Evolutionary conservation across 2,888 invertebrate species (phyloP).

Genomic region (Perithous albicinctus): DNA sequence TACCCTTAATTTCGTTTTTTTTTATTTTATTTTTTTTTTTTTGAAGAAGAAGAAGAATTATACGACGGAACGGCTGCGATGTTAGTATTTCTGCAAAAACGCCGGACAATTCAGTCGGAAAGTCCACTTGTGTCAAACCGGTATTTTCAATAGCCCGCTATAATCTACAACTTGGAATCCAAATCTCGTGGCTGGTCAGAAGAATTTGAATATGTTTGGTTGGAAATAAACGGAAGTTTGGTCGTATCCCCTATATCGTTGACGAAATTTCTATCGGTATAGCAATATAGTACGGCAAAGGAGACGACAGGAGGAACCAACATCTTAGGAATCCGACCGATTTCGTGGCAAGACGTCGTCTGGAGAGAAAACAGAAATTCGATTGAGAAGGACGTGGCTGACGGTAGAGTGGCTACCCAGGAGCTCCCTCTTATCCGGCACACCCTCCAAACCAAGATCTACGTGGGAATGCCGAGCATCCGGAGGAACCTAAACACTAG

Average conservation of each 20-base stretch:
- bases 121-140: constrained; percentile 78
- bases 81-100: constrained; percentile 8
- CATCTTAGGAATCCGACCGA: constrained; percentile 83
- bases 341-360: constrained; percentile 75
- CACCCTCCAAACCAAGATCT: constrained; percentile 41
- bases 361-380: constrained; percentile 81
- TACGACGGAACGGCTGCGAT: neutral
- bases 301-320: constrained; percentile 68
- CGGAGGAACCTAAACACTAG: constrained; percentile 80
- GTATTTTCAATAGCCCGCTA: constrained; percentile 82
- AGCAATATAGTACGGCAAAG: constrained; percentile 30
- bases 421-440: constrained; percentile 57
- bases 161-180: constrained; percentile 70
- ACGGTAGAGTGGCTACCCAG: constrained; percentile 56
- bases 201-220: constrained; percentile 80
- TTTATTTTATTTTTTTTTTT: no score
- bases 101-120: constrained; percentile 39
- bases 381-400: constrained; percentile 81
- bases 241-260: constrained; percentile 41
- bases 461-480: constrained; percentile 80
- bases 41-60: no score
- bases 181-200: constrained; percentile 75
- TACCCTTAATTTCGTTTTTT: neutral
- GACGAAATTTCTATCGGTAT: neutral
- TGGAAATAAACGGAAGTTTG: constrained; percentile 52